Evolutionary conservation across 2,797 vertebrate species (phyloP).

Genomic region (Scomberomorus guttatus): DNA sequence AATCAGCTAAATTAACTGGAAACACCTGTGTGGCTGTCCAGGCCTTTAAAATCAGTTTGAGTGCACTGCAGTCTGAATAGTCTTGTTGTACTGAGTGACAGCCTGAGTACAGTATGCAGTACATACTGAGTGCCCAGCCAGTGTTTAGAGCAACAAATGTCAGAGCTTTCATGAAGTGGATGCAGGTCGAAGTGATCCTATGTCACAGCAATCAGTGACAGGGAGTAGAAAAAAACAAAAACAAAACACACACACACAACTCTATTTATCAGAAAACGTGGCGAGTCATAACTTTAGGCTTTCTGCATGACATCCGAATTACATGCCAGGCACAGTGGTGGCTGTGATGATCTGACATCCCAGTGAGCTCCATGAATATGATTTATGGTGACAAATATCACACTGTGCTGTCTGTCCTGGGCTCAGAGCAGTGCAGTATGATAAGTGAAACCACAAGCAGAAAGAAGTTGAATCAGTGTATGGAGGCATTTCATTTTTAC

Average conservation of each 20-base stretch:
- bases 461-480: conserved; percentile 7
- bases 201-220: conserved; percentile 4
- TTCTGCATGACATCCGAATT: conserved; percentile 53
- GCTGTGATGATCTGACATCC: conserved; percentile 46
- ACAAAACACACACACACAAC: neutral
- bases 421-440: neutral
- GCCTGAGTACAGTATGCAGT: neutral
- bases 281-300: conserved; percentile 22
- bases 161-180: conserved; percentile 24
- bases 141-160: conserved; percentile 34
- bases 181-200: conserved; percentile 9
- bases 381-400: conserved; percentile 53
- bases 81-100: conserved; percentile 1
- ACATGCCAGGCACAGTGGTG: conserved; percentile 33
- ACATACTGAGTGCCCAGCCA: neutral
- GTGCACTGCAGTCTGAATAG: neutral
- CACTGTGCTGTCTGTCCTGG: neutral
- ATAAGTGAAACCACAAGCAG: neutral
- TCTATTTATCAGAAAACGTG: conserved; percentile 34
- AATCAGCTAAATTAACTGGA: neutral
- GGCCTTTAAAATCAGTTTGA: neutral
- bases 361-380: conserved; percentile 41
- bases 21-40: neutral
- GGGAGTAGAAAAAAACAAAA: too few species aligned
- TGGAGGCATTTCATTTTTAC: conserved; percentile 33